A percentile compares a stretch with the other conserved stretches of the same genome.
Conservation (phyloP, 2,888 invertebrate genomes). For the Cistogaster globosa region DNA sequence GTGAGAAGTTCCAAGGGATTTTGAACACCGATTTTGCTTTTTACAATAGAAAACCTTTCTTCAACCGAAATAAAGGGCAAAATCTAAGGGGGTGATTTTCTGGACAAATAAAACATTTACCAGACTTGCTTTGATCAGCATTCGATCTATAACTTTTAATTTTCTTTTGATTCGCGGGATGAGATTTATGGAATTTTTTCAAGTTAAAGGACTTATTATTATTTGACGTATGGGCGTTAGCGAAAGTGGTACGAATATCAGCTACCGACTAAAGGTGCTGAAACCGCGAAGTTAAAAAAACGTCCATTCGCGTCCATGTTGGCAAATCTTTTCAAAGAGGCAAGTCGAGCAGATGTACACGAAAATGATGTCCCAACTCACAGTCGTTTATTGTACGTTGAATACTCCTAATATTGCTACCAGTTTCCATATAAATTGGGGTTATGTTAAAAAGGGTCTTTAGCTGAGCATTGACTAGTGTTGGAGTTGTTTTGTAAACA, state of each 20-base stretch:
- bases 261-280: neutral
- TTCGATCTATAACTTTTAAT: slow-evolving; percentile 6
- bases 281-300: slow-evolving; percentile 11
- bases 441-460: slow-evolving; percentile 6
- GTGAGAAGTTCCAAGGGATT: neutral
- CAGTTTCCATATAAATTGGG: neutral
- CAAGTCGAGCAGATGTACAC: no score
- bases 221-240: neutral
- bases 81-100: neutral
- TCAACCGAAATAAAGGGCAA: no score
- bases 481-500: no score
- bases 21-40: neutral
- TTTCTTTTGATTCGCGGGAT: neutral
- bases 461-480: neutral
- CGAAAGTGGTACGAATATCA: neutral
- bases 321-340: neutral
- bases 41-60: neutral
- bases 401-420: neutral
- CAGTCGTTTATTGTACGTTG: slow-evolving; percentile 1
- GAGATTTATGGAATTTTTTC: neutral
- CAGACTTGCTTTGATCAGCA: neutral
- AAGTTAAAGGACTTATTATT: neutral
- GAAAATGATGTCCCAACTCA: no score
- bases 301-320: slow-evolving; percentile 23
- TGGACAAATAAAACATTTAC: neutral